These are phyloP conservation scores for Creontiades dilutus DNA, from an alignment of 2,888 invertebrate species.

Conservation along the genomic window DNA sequence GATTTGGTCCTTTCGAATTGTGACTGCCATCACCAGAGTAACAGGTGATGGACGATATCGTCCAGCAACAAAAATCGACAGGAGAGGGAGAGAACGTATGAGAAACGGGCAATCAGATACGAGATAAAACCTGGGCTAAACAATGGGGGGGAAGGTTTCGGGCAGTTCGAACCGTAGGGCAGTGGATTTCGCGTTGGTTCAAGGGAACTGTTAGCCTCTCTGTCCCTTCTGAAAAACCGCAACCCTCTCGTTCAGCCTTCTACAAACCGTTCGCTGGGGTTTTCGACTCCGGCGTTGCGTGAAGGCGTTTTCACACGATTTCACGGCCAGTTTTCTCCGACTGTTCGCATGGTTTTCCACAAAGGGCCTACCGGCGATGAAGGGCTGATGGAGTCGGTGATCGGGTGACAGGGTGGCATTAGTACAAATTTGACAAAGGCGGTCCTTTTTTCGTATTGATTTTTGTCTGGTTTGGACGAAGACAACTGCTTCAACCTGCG, in stretches of 20 bases:
- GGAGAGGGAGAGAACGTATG: neutral
- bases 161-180: neutral
- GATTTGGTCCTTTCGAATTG: neutral
- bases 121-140: constrained; percentile 15
- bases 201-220: neutral
- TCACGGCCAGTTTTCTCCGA: constrained; percentile 31
- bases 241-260: neutral
- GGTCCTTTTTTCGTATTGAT: no score
- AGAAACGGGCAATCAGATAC: neutral
- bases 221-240: constrained; percentile 5
- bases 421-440: no score
- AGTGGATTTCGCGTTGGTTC: neutral
- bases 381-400: neutral
- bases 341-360: constrained; percentile 17
- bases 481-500: no score
- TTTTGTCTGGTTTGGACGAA: no score
- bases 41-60: neutral
- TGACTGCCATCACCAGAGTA: neutral
- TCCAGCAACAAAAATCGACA: neutral
- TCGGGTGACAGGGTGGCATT: neutral
- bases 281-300: constrained; percentile 1
- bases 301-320: constrained; percentile 35
- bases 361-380: neutral
- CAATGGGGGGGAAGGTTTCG: constrained; percentile 12
- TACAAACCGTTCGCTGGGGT: neutral